Conservation (phyloP, 2,888 invertebrate species). For the Lydus trimaculatus region DNA sequence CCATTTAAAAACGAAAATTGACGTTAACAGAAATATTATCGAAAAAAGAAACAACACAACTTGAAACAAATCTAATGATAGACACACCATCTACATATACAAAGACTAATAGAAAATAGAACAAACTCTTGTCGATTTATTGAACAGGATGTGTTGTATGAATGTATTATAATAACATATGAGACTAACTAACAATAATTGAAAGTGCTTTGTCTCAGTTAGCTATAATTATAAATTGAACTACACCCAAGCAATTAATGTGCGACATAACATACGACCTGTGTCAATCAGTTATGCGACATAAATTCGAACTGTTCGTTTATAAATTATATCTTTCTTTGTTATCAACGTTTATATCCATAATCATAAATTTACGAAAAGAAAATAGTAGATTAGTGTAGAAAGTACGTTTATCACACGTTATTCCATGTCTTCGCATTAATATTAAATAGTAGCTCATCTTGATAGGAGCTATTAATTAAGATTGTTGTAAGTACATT, state of each 20-base stretch:
- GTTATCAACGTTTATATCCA: neutral
- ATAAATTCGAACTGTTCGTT: constrained; percentile 22
- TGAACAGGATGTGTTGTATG: constrained; percentile 23
- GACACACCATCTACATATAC: neutral
- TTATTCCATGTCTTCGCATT: too few species aligned
- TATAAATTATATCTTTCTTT: constrained; percentile 6
- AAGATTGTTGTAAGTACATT: too few species aligned
- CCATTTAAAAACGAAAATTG: neutral
- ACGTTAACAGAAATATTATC: neutral
- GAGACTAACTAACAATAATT: constrained; percentile 31
- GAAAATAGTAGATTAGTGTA: too few species aligned
- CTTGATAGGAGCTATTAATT: neutral
- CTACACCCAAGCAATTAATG: constrained; percentile 44
- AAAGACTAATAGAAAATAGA: constrained; percentile 14
- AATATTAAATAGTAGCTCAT: too few species aligned
- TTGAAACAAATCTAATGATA: neutral
- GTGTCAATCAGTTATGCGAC: constrained; percentile 37
- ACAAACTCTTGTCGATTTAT: constrained; percentile 19
- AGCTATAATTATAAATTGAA: constrained; percentile 40
- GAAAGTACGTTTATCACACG: too few species aligned
- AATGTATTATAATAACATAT: constrained; percentile 16
- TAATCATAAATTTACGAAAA: too few species aligned
- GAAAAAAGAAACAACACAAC: neutral
- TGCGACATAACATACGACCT: constrained; percentile 31
- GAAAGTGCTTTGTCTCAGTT: constrained; percentile 40